Base-by-base conservation (phyloP, 2,888 invertebrate genomes). In the Macrophya annulata region DNA sequence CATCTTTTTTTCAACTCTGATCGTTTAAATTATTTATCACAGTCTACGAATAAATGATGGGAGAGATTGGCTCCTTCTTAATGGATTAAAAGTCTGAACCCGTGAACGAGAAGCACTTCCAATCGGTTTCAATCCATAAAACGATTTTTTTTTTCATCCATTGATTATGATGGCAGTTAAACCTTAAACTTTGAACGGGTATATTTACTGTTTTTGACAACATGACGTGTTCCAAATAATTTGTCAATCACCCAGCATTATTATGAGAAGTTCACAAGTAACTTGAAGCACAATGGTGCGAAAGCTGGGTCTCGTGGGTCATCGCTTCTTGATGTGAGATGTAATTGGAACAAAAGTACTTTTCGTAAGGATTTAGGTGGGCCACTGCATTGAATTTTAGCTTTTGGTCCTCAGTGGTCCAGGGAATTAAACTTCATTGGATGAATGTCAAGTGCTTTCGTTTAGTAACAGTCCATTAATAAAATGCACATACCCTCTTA, bases 81-180 rank as follows among this genome's bases (percentile, higher is more conserved):
- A 77, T 55, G 77, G 77, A 77, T 77, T 51, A 77, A 77, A 77
- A 77, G 48, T 55, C 55, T 15, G 72, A 45, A 74, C 72, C 21
- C 55, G 48, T 55, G 17, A 37, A 55, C n/a, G 10, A 31, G 43
- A 9, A 74, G 21, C 43, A 68, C 6, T 68, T 68, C 31, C 31
- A 68, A 68, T 37, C 15, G 5, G 17, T 17, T 68, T 25, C 68
- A 68, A 68, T 68, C 37, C 12, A 21, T 74, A 10, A 45, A 74
- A 43, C 45, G 45, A 74, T 74, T 43, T 45, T 45, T 45, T 45
- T 68, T 31, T 21, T 45, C 55, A 55, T 55, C 68, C 37, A 37
- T 68, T 68, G 4, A 55, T 6, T 55, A 55, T 55, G n/a, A 5
- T n/a, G 55, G n/a, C 55, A 55, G 55, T n/a, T 55, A 55, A n/a